Evolutionary conservation across 2,113 vertebrate species (phyloP), one percentile per base, ranked within the genome.

Genomic region (Phoxinus phoxinus): DNA sequence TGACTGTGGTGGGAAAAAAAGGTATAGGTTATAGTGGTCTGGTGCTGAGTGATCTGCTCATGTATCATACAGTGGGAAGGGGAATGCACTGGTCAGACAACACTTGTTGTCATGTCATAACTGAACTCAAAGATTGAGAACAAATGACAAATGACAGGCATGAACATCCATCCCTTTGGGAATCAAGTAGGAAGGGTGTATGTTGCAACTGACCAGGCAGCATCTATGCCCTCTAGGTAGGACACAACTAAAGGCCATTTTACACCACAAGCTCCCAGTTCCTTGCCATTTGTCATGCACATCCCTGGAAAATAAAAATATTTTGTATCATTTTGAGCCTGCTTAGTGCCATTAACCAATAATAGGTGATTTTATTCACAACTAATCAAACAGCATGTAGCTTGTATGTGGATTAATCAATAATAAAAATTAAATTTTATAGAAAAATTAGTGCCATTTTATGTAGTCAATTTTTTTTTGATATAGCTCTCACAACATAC

Each of bases 31-130:
- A 32, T 9, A 8, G 37, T 41, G 2, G 41, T 41, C 41, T 41
- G 19, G 2, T 13, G 21, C 37, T 8, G 41, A 59, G 6, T 8
- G 56, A 46, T 25, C 23, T 73, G 71, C 25, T 46, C 41, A 71
- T n/a, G 5, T 30, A 32, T 35, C 51, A 58, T 30, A 37, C 30
- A 59, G 30, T 37, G 53, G 21, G 51, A 9, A 21, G 30, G 19
- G 69, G 21, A 25, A 32, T 32, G 30, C 13, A 19, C 46, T 75
- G 73, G 46, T 75, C 46, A 75, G 53, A 61, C 23, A 61, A 61
- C 32, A 59, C 32, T 59, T 78, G 53, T 78, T 78, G 53, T 78
- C 75, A 59, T 79, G 6, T 41, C 56, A 10, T 59, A 61, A 59
- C 76, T 35, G 2, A 12, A 13, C 37, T 79, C 56, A 41, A 15